phyloP scores from a whole-genome alignment of 2,888 invertebrate species.

The Heliconius sara region DNA sequence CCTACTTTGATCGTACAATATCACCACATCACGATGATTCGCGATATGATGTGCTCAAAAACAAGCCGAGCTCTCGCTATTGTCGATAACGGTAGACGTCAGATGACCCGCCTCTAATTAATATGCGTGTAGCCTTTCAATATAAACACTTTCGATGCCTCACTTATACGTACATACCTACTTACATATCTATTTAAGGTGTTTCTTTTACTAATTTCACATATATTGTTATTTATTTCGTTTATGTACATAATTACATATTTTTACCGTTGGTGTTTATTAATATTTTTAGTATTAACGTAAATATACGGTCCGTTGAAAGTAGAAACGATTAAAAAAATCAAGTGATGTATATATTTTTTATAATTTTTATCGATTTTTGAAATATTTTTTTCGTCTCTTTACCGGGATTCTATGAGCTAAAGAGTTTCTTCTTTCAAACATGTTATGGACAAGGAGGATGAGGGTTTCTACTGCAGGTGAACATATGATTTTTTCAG shows the following conservation, averaged over 20 bases:
- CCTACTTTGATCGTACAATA: conserved; percentile 53
- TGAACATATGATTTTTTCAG: no score
- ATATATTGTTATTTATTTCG: neutral
- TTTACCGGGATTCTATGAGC: neutral
- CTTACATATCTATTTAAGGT: neutral
- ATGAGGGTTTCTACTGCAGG: neutral
- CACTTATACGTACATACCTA: conserved; percentile 16
- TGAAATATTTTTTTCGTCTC: neutral
- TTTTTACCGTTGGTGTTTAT: no score
- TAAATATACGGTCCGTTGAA: no score
- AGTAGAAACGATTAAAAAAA: no score
- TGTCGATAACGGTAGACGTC: conserved; percentile 64
- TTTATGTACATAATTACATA: neutral
- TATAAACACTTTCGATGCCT: conserved; percentile 44
- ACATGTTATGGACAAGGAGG: no score
- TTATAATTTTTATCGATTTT: neutral
- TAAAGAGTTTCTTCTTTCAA: neutral
- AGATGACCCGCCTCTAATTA: conserved; percentile 60
- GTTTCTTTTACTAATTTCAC: neutral
- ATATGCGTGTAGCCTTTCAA: conserved; percentile 48
- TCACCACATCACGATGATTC: conserved; percentile 60
- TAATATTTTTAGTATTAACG: no score
- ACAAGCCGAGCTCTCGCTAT: conserved; percentile 65
- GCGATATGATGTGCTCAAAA: conserved; percentile 62
- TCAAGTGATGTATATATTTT: no score